A percentile compares a stretch with the other conserved stretches of the same genome.
Evolutionary conservation across 2,113 vertebrate species (phyloP).

Genomic region (Acrocephalus kingi): DNA sequence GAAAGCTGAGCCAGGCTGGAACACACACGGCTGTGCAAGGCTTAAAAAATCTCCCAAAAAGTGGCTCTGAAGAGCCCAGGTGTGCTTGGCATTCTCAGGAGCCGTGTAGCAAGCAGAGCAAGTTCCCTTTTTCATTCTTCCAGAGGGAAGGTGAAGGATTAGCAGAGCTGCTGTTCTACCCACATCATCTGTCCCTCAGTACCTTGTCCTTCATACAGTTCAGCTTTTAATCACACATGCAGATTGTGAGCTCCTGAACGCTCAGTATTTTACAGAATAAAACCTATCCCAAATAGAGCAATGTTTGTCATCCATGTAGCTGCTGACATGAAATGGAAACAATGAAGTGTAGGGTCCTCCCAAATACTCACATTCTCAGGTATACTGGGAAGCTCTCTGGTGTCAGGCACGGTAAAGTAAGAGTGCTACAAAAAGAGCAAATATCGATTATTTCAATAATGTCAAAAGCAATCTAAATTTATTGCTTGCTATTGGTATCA

Average conservation of each 20-base stretch:
- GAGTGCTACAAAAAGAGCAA: constrained; percentile 82
- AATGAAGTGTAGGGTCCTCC: background rate
- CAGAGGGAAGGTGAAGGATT: background rate
- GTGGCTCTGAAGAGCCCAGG: background rate
- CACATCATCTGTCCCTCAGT: background rate
- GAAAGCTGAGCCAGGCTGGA: background rate
- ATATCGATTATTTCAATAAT: constrained; percentile 19
- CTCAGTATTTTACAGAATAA: background rate
- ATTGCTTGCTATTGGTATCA: background rate
- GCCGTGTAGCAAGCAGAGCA: fast-evolving
- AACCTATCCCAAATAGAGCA: background rate
- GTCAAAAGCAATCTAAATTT: background rate
- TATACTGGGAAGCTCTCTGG: constrained; percentile 92
- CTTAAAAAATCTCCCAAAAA: background rate
- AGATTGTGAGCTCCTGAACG: background rate
- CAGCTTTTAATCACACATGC: background rate
- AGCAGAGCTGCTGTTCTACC: background rate
- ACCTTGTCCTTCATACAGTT: background rate
- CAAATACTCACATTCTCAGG: constrained; percentile 93
- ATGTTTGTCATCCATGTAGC: background rate
- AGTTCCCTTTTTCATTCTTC: background rate
- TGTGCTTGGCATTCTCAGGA: background rate
- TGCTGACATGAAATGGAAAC: background rate
- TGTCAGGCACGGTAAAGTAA: constrained; percentile 95
- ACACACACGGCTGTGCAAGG: fast-evolving